phyloP scores from a whole-genome alignment of 2,888 invertebrate species.

The Melieria picta region DNA sequence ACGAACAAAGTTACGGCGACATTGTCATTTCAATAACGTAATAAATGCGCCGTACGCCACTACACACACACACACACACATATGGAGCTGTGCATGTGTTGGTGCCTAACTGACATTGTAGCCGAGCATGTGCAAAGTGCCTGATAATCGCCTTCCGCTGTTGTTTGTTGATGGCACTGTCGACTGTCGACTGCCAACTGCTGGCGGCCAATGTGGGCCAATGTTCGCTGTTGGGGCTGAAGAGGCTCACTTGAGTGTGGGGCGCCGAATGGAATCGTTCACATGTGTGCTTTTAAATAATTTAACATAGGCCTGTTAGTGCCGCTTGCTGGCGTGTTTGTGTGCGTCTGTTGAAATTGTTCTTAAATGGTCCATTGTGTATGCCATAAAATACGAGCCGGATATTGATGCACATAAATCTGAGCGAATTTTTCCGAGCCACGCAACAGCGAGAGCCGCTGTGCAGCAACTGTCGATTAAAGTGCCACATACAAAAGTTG shows the following conservation, averaged over 20 bases:
- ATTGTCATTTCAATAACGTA: conserved; percentile 61
- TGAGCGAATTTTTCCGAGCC: too few species aligned
- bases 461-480: too few species aligned
- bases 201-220: too few species aligned
- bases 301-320: conserved; percentile 15
- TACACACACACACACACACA: neutral
- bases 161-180: neutral
- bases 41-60: conserved; percentile 49
- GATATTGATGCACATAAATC: conserved; percentile 54
- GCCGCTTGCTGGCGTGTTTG: conserved; percentile 1
- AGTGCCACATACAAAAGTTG: too few species aligned
- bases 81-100: neutral
- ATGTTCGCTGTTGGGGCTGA: neutral
- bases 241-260: neutral
- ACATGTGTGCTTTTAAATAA: conserved; percentile 32
- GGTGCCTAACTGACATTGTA: conserved; percentile 9
- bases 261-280: neutral
- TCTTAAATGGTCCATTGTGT: conserved; percentile 17
- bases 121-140: conserved; percentile 57
- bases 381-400: conserved; percentile 49
- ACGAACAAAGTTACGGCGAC: conserved; percentile 39
- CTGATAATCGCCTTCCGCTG: conserved; percentile 59
- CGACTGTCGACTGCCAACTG: too few species aligned
- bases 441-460: too few species aligned
- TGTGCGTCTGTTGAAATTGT: conserved; percentile 8